Evolutionary conservation across 2,888 invertebrate genomes (phyloP).

Genomic region (Leucophora obtusa): DNA sequence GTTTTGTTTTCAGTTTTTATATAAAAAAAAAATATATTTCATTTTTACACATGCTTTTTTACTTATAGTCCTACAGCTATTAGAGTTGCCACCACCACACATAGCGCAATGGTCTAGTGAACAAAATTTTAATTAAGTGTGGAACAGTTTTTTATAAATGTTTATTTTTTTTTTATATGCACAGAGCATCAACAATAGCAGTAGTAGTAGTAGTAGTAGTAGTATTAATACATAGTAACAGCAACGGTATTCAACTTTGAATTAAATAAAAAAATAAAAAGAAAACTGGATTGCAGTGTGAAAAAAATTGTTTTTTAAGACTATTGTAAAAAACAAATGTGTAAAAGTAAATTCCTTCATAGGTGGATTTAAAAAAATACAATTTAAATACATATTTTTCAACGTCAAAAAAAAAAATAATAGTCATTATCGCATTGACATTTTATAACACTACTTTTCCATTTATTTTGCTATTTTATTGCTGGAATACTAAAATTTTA

Average conservation of each 20-base stretch:
- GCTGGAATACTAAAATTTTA: too few species aligned
- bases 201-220: too few species aligned
- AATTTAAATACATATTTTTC: too few species aligned
- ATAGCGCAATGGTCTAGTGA: constrained; percentile 63
- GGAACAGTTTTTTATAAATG: constrained; percentile 24
- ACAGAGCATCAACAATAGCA: not conserved
- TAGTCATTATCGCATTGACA: too few species aligned
- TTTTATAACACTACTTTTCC: too few species aligned
- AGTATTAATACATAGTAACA: too few species aligned
- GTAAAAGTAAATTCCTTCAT: not conserved
- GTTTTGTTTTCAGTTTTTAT: constrained; percentile 17
- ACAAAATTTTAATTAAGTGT: constrained; percentile 67
- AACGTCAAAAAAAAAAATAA: too few species aligned
- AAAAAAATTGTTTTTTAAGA: not conserved
- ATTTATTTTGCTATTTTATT: too few species aligned
- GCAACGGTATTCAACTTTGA: not conserved
- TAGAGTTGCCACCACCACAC: constrained; percentile 38
- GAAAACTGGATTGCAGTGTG: not conserved
- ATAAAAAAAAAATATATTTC: not conserved
- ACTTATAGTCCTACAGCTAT: constrained; percentile 34
- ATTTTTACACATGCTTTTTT: constrained; percentile 31
- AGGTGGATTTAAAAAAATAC: too few species aligned
- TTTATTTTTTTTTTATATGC: not conserved
- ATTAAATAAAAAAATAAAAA: not conserved
- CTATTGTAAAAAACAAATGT: not conserved